Evolutionary conservation across 2,888 invertebrate genomes (phyloP).

Genomic region (Teleogryllus oceanicus): DNA sequence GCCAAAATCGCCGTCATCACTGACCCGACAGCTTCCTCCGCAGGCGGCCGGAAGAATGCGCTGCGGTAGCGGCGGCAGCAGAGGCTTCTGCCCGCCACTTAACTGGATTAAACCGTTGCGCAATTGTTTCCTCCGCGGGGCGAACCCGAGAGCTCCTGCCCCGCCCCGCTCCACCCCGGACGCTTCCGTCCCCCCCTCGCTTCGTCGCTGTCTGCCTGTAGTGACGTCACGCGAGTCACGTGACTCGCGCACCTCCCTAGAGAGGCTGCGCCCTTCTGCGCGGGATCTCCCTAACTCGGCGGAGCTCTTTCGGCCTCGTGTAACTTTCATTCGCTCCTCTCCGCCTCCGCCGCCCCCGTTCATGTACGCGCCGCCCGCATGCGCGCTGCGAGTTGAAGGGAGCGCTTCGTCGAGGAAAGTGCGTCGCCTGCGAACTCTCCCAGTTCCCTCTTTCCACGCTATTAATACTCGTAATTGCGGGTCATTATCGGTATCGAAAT

Average conservation of each 20-base stretch:
- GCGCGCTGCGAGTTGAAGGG: too few species aligned
- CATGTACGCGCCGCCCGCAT: too few species aligned
- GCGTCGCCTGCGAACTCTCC: too few species aligned
- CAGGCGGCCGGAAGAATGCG: not conserved
- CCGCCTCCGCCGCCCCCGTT: too few species aligned
- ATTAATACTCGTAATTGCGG: too few species aligned
- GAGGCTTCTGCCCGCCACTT: slow-evolving; percentile 1
- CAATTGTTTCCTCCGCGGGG: slow-evolving; percentile 2
- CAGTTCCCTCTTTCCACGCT: too few species aligned
- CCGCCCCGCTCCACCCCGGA: not conserved
- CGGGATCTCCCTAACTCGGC: too few species aligned
- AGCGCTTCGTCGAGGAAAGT: too few species aligned
- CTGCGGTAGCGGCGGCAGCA: not conserved
- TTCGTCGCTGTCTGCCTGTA: not conserved
- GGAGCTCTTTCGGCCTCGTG: too few species aligned
- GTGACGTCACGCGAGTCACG: not conserved
- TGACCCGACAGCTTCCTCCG: not conserved
- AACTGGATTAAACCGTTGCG: slow-evolving; percentile 18
- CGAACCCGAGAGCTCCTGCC: not conserved
- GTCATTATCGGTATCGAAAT: too few species aligned
- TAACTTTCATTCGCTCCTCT: too few species aligned
- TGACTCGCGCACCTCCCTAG: not conserved
- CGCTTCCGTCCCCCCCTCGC: not conserved
- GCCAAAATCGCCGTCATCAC: too few species aligned
- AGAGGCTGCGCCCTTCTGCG: not conserved